Base-by-base conservation (phyloP, 2,113 vertebrate species). In the Lipotes vexillifer region DNA sequence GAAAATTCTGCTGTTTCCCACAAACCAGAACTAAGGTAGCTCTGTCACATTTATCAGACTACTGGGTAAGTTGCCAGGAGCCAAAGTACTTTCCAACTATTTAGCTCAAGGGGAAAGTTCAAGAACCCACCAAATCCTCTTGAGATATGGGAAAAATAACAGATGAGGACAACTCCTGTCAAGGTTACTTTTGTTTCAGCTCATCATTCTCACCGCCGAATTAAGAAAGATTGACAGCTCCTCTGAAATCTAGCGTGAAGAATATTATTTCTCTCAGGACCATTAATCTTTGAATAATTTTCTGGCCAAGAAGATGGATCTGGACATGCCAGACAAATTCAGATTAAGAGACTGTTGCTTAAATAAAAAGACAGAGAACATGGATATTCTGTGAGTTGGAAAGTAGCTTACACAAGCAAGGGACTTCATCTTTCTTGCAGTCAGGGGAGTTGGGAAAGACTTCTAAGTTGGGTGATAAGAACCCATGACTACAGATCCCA, bases 11-110 rank as follows among this genome's bases (percentile, higher is more conserved):
- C 85, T 90, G 36, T 96, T 97, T 89, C 57, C 96, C 93, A 25
- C 94, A 96, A 98, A 96, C 93, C 86, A 97, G 83, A 97, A 94
- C 69, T 93, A 94, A 97, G 96, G 96, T 97, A 97, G 68, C 94
- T 93, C 93, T 97, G 87, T 94, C 74, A 84, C 83, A 97, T 96
- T 97, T 97, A 93, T 98, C 96, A 97, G 59, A 87, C 38, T 80
- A 15, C 69, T 97, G 78, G 55, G 46, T 93, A 57, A 90, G 31
- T 81, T 97, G 89, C 93, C 96, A 97, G 44, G 9, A 93, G 78
- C 89, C 88, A 95, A 94, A 97, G 29, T 88, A 85, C 75, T 94
- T 97, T 97, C 97, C 94, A 96, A 90, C 7, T 49, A 94, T 57
- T 98, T 97, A 78, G 31, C 68, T 98, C 52, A 89, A 66, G 68